Percentiles rank a stretch among this genome's conserved stretches.
Evolutionary conservation across 2,113 vertebrate species (phyloP).

Genomic region (Chloropsis hardwickii): DNA sequence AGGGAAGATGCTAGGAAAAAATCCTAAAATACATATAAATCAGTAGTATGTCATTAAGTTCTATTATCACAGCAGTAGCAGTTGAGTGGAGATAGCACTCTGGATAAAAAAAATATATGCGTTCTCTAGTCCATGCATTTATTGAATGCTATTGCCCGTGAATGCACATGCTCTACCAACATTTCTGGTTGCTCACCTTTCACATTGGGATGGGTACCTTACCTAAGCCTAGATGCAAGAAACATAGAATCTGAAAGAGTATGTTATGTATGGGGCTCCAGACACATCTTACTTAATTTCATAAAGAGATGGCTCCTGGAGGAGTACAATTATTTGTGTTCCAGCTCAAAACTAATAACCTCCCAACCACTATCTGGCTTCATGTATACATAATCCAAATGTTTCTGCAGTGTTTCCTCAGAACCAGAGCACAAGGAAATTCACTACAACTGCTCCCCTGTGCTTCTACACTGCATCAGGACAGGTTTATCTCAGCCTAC

Average conservation of each 20-base stretch:
- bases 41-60: not conserved
- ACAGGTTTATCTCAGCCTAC: not conserved
- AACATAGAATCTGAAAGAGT: not conserved
- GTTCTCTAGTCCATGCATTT: not conserved
- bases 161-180: not conserved
- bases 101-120: not conserved
- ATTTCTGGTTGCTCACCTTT: not conserved
- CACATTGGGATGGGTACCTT: not conserved
- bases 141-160: not conserved
- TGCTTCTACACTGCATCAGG: not conserved
- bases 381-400: not conserved
- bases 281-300: not conserved
- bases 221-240: not conserved
- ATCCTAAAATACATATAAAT: not conserved
- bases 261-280: not conserved
- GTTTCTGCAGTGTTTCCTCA: not conserved
- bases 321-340: not conserved
- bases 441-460: not conserved
- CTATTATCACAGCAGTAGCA: not conserved
- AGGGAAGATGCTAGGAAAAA: constrained; percentile 34
- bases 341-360: not conserved
- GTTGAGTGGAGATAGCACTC: not conserved
- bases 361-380: not conserved
- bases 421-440: not conserved
- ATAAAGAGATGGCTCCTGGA: not conserved